Conservation (phyloP, 2,113 vertebrate species). For the Tragelaphus buxtoni region DNA sequence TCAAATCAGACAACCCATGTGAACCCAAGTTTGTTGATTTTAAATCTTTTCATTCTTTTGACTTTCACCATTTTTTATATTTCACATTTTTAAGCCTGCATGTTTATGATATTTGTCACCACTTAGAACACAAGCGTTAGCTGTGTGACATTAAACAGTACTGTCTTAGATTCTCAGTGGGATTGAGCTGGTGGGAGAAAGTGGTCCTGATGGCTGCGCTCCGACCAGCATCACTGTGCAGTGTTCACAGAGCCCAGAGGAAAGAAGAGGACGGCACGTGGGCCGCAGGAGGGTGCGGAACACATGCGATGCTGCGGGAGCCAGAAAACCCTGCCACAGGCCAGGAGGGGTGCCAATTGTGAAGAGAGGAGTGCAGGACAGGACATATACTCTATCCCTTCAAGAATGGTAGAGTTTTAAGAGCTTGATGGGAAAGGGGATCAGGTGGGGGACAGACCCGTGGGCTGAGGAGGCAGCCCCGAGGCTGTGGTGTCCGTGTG, state of each 20-base stretch:
- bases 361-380: rapidly evolving
- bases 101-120: background rate
- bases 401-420: background rate
- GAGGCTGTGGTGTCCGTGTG: rapidly evolving
- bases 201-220: rapidly evolving
- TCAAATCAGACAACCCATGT: rapidly evolving
- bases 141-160: background rate
- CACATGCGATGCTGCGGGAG: too few species aligned
- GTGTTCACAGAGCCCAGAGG: background rate
- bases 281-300: background rate
- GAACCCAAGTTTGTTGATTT: background rate
- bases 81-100: background rate
- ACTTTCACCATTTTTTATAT: background rate
- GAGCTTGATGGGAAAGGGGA: background rate
- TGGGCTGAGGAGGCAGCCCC: background rate
- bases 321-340: background rate
- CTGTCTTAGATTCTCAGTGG: background rate
- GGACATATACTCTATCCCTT: rapidly evolving
- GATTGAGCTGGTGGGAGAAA: too few species aligned
- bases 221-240: rapidly evolving
- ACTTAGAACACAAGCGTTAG: background rate
- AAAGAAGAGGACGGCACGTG: background rate
- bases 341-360: background rate
- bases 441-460: rapidly evolving
- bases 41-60: background rate